A percentile compares a stretch with the other conserved stretches of the same genome.
These are phyloP conservation scores for Neolamprologus fasciatus DNA, from an alignment of 2,113 vertebrate species.

Conservation along the genomic window DNA sequence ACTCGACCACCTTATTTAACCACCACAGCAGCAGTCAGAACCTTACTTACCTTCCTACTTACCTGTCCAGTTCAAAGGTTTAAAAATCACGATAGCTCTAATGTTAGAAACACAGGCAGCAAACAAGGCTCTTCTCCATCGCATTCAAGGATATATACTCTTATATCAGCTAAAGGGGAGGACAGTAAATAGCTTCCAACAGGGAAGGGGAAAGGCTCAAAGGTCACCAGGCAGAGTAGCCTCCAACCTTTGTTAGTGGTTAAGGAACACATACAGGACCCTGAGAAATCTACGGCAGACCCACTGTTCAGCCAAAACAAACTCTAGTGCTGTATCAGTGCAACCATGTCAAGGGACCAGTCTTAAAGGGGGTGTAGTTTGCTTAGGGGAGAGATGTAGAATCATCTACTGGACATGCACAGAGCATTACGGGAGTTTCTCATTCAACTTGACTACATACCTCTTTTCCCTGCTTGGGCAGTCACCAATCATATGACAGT, in stretches of 20 bases:
- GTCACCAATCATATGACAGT: conserved; percentile 93
- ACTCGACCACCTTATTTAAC: not conserved
- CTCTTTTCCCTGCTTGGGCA: conserved; percentile 98
- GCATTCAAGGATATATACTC: conserved; percentile 59
- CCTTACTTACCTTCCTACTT: conserved; percentile 66
- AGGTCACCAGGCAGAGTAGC: conserved; percentile 25
- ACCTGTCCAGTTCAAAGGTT: conserved; percentile 28
- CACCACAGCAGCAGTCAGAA: not conserved
- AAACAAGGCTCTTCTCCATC: conserved; percentile 56
- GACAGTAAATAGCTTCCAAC: not conserved
- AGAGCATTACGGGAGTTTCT: conserved; percentile 73
- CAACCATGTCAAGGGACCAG: conserved; percentile 30
- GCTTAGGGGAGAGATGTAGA: conserved; percentile 45
- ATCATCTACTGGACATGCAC: conserved; percentile 89
- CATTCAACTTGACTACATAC: conserved; percentile 88
- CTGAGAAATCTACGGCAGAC: not conserved
- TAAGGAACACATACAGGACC: conserved; percentile 17
- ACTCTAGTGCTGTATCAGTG: conserved; percentile 31
- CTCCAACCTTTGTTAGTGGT: conserved; percentile 24
- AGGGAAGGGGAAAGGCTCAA: conserved; percentile 13
- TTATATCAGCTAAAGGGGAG: conserved; percentile 47
- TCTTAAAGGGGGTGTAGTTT: conserved; percentile 10
- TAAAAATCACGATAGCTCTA: conserved; percentile 33
- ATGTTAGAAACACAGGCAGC: conserved; percentile 46
- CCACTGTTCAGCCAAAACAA: conserved; percentile 18